phyloP scores from a whole-genome alignment of 2,113 vertebrate species.

The Macaca fascicularis region DNA sequence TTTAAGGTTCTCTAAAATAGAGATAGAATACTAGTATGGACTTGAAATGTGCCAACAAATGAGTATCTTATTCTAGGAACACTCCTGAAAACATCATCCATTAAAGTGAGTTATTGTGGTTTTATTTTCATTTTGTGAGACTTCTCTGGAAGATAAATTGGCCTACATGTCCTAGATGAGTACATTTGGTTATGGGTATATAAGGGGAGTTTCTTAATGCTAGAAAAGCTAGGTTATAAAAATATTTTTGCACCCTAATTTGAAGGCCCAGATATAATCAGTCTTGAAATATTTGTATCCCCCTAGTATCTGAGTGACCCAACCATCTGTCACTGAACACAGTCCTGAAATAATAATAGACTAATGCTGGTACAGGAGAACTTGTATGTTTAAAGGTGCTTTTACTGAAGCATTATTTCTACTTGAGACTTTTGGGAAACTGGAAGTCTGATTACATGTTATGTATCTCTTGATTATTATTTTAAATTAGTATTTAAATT shows the following conservation, averaged over 20 bases:
- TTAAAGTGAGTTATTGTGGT: conserved; percentile 6
- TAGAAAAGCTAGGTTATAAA: conserved; percentile 45
- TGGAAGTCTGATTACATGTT: not conserved
- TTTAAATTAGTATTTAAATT: not conserved
- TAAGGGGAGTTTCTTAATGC: not conserved
- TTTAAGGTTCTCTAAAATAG: not conserved
- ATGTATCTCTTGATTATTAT: not conserved
- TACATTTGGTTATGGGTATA: conserved; percentile 15
- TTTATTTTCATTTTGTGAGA: conserved; percentile 53
- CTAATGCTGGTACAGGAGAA: not conserved
- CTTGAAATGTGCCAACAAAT: not conserved
- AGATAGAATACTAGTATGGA: not conserved
- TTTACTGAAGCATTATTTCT: conserved; percentile 35
- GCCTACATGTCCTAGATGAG: not conserved
- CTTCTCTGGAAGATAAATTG: conserved; percentile 25
- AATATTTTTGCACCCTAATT: conserved; percentile 56
- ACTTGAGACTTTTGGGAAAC: not conserved
- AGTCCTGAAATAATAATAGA: conserved; percentile 19
- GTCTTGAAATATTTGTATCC: conserved; percentile 66
- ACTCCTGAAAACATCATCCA: conserved; percentile 18
- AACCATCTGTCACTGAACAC: conserved; percentile 33
- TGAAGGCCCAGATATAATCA: conserved; percentile 59
- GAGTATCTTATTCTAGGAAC: not conserved
- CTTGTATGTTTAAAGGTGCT: conserved; percentile 1
- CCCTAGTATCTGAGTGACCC: conserved; percentile 54